Evolutionary conservation across 2,888 invertebrate genomes (phyloP).

Genomic region (Eristalis intricaria): DNA sequence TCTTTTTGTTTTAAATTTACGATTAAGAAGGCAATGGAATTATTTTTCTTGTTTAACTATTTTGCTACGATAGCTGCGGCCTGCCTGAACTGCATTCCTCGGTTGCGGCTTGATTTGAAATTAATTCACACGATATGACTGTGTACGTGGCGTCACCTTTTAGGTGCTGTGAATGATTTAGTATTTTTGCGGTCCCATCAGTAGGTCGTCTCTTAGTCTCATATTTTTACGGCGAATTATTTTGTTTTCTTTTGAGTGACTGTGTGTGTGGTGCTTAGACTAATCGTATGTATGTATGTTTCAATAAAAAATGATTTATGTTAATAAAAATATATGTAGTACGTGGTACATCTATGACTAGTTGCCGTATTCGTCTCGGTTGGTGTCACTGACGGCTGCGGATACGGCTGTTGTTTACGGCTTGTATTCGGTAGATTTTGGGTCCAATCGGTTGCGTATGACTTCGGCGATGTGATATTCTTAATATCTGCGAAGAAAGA

Average conservation of each 20-base stretch:
- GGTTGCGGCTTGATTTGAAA: not conserved
- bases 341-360: constrained; percentile 43
- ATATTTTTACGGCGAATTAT: not conserved
- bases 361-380: constrained; percentile 30
- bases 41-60: constrained; percentile 26
- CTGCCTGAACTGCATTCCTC: not conserved
- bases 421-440: constrained; percentile 34
- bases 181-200: not conserved
- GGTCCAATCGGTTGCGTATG: constrained; percentile 55
- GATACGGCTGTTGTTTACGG: constrained; percentile 37
- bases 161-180: not conserved
- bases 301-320: constrained; percentile 39
- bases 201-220: not conserved
- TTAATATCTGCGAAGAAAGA: constrained; percentile 46
- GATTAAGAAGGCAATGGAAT: constrained; percentile 59
- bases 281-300: constrained; percentile 19
- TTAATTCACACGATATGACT: constrained; percentile 16
- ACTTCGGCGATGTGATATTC: constrained; percentile 43
- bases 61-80: constrained; percentile 5
- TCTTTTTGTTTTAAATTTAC: constrained; percentile 22
- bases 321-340: constrained; percentile 65
- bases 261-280: constrained; percentile 53
- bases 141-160: not conserved
- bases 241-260: not conserved
- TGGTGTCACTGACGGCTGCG: constrained; percentile 47